Evolutionary conservation across 2,797 vertebrate genomes (phyloP).

Genomic region (Alca torda): DNA sequence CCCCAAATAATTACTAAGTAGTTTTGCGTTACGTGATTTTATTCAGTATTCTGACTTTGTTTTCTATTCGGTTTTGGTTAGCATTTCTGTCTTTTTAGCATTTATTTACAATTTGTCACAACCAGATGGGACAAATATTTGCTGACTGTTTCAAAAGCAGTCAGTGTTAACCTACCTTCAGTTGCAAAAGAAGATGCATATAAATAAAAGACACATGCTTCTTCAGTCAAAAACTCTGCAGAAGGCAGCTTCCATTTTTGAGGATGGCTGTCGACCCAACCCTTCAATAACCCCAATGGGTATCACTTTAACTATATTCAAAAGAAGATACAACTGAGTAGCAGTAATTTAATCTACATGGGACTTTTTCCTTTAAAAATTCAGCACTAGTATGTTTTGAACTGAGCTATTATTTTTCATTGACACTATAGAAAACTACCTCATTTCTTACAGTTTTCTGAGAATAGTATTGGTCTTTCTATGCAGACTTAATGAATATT

Average conservation of each 20-base stretch:
- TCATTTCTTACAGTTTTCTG: neutral
- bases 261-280: neutral
- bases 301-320: neutral
- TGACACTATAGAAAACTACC: neutral
- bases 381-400: neutral
- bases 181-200: neutral
- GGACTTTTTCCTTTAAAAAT: neutral
- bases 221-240: neutral
- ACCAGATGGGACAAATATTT: neutral
- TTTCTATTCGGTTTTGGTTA: neutral
- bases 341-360: neutral
- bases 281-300: neutral
- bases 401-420: neutral
- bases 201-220: neutral
- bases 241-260: neutral
- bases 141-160: neutral
- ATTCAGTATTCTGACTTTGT: neutral
- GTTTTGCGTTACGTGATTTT: neutral
- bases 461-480: neutral
- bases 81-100: neutral
- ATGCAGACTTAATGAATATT: neutral
- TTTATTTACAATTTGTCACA: neutral
- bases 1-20: neutral
- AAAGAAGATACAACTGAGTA: neutral
- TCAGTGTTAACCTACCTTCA: neutral